Evolutionary conservation across 2,888 invertebrate species (phyloP).

Genomic region (Chymomyza fuscimana): DNA sequence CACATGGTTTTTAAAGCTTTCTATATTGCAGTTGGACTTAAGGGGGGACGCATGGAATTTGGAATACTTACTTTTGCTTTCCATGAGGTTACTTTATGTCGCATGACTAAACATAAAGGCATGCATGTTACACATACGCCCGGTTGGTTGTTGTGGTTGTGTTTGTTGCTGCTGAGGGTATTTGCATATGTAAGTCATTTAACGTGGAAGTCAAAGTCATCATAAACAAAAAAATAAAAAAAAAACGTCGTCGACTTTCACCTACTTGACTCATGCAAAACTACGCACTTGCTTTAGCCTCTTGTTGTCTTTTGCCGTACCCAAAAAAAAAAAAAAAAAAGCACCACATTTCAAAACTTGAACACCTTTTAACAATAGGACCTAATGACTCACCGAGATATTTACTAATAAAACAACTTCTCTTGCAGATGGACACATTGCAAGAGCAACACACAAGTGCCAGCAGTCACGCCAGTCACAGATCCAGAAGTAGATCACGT

Average conservation of each 20-base stretch:
- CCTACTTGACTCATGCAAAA: slow-evolving; percentile 59
- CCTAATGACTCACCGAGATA: slow-evolving; percentile 15
- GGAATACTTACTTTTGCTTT: slow-evolving; percentile 1
- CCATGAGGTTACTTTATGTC: not conserved
- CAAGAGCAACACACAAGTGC: slow-evolving; percentile 42
- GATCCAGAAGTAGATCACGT: slow-evolving; percentile 39
- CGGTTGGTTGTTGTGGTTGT: not conserved
- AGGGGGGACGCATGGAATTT: too few species aligned
- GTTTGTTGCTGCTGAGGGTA: slow-evolving; percentile 20
- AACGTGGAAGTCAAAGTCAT: slow-evolving; percentile 5
- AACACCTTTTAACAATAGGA: not conserved
- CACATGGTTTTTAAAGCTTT: not conserved
- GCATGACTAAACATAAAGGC: slow-evolving; percentile 2
- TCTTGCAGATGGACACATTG: slow-evolving; percentile 71
- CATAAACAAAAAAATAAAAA: slow-evolving; percentile 33
- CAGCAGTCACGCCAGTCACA: slow-evolving; percentile 26
- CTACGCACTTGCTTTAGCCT: slow-evolving; percentile 62
- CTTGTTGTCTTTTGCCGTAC: slow-evolving; percentile 45
- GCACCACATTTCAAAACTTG: not conserved
- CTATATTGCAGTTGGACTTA: not conserved
- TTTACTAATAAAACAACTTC: slow-evolving; percentile 16
- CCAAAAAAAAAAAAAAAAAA: slow-evolving; percentile 28
- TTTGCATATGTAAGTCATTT: slow-evolving; percentile 73
- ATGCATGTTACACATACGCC: slow-evolving; percentile 1
- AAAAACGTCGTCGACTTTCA: slow-evolving; percentile 52